These are phyloP conservation scores for Jacana jacana DNA, from an alignment of 2,113 vertebrate species.

Conservation along the genomic window DNA sequence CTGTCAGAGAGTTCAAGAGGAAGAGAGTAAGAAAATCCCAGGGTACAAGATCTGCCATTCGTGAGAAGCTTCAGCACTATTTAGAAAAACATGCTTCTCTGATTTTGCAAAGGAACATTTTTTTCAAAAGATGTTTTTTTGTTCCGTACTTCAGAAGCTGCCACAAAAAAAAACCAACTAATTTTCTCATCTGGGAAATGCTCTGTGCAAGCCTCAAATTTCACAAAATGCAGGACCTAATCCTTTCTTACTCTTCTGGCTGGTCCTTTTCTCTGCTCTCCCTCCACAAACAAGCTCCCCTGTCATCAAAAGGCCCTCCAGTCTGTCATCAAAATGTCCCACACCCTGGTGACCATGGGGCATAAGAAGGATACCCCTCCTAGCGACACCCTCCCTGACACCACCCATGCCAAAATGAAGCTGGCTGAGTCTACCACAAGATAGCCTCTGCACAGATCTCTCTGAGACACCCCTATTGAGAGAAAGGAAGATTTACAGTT, in stretches of 20 bases:
- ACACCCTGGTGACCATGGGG: rapidly evolving
- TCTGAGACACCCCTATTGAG: neutral
- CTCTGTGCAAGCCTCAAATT: neutral
- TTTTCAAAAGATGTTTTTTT: neutral
- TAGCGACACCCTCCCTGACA: neutral
- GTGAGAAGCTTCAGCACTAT: neutral
- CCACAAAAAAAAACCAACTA: neutral
- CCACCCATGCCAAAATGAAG: neutral
- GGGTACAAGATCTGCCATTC: neutral
- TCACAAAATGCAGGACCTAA: neutral
- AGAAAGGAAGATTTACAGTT: neutral
- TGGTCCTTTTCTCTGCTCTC: neutral
- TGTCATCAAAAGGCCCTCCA: neutral
- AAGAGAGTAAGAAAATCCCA: neutral
- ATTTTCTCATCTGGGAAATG: neutral
- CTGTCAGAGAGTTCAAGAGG: neutral
- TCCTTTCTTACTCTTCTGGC: neutral
- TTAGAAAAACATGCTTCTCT: neutral
- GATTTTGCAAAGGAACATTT: neutral
- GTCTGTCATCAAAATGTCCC: neutral
- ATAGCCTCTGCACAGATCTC: neutral
- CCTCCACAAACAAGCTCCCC: neutral
- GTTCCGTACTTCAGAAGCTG: neutral
- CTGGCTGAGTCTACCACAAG: neutral
- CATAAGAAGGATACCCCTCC: neutral